phyloP scores from a whole-genome alignment of 2,888 invertebrate genomes.

The Formica aserva region DNA sequence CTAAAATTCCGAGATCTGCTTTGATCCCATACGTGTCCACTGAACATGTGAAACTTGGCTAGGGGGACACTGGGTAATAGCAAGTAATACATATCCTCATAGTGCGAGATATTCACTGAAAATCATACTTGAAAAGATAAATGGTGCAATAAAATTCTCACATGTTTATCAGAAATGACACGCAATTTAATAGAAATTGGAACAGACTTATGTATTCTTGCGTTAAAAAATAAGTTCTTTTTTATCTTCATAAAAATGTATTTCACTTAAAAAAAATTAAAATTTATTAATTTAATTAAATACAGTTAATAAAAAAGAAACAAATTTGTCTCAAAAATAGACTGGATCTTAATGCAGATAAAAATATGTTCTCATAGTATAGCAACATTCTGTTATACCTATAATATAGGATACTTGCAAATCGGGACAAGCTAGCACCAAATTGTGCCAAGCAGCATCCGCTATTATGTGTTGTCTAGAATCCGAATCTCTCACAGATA shows the following conservation, averaged over 20 bases:
- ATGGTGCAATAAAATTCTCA: conserved; percentile 50
- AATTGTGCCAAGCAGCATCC: conserved; percentile 85
- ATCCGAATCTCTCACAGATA: conserved; percentile 85
- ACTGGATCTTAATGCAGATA: neutral
- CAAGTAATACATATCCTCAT: conserved; percentile 85
- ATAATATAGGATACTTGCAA: conserved; percentile 85
- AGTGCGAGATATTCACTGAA: conserved; percentile 85
- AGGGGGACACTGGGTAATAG: conserved; percentile 86
- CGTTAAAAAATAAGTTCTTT: neutral
- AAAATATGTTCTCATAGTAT: neutral
- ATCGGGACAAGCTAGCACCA: conserved; percentile 84
- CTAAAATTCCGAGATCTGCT: conserved; percentile 86
- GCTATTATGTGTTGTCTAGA: conserved; percentile 84
- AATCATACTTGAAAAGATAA: conserved; percentile 70
- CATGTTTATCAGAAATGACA: neutral
- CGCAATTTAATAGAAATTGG: neutral
- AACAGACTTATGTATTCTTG: neutral
- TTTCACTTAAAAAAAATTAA: neutral
- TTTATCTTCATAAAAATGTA: neutral
- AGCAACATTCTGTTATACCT: conserved; percentile 73
- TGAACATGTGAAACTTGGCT: conserved; percentile 85
- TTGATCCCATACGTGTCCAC: conserved; percentile 86
- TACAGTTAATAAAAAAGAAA: neutral
- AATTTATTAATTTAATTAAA: neutral
- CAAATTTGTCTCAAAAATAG: neutral